Evolutionary conservation across 1,140 invertebrate species (phyloP), one percentile per base, ranked within the genome.

Genomic region (Physella acuta): DNA sequence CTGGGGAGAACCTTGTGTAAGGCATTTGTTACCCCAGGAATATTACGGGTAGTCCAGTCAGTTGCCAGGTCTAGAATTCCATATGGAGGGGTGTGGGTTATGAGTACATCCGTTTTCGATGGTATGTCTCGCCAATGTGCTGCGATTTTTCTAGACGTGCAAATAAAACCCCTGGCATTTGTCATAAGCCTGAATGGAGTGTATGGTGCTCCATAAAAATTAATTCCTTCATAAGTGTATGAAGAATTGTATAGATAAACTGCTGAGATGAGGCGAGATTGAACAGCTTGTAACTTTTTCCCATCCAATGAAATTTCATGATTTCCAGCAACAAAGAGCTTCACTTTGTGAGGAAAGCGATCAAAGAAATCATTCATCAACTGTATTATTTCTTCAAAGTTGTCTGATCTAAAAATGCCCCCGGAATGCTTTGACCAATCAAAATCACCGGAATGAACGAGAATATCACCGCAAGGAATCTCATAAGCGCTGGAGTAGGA

Each of bases 241-340:
- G 69, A 71, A 3, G 75, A 72, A 60, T 80, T 76, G 37, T 72
- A 75, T n/a, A 80, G 68, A 66, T 79, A 79, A 0, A 62, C 74
- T 26, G 73, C 75, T 55, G 71, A 65, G 3, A 68, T 67, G 24
- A 79, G 44, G 4, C 63, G 55, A 17, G 65, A 49, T 49, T 76
- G 76, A 51, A 77, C 71, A 5, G 74, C 49, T 24, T 76, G 66
- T 16, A 55, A 33, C 3, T 52, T 34, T 28, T 63, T 52, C 17
- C 44, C 65, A 0, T 75, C 70, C 3, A 80, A 71, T 33, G 62
- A 61, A 3, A 70, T 68, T 26, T 80, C 79, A 66, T 80, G 79
- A 64, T 80, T 80, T 20, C 79, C 79, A 26, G 75, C 77, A 3
- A 80, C 77, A 65, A 79, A 79, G 51, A 80, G 72, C 61, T 80